phyloP scores from a whole-genome alignment of 2,888 invertebrate genomes.

The Metellina segmentata region DNA sequence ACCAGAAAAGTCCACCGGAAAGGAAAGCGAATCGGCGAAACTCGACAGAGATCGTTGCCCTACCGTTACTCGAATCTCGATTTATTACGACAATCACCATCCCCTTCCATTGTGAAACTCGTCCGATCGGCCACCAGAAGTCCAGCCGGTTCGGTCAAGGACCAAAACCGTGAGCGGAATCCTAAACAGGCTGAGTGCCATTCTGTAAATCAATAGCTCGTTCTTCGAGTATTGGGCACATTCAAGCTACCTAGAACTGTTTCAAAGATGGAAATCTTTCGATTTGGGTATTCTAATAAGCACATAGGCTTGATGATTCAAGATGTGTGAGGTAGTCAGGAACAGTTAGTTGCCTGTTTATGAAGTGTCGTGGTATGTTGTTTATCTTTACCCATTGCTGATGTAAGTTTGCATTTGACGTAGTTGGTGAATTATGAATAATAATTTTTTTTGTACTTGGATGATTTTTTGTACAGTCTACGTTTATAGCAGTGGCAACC shows the following conservation, averaged over 20 bases:
- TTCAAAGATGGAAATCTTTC: neutral
- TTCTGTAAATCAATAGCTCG: neutral
- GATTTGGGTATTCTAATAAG: neutral
- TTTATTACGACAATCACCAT: conserved; percentile 4
- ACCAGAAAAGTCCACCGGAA: neutral
- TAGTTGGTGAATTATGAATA: too few species aligned
- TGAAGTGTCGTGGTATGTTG: neutral
- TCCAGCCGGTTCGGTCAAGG: conserved; percentile 40
- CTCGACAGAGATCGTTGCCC: conserved; percentile 14
- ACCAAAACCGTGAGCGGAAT: neutral
- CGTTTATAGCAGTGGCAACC: too few species aligned
- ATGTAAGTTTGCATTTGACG: neutral
- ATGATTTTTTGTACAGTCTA: too few species aligned
- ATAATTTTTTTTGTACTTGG: too few species aligned
- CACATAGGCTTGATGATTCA: neutral
- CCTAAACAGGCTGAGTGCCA: neutral
- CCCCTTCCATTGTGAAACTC: neutral
- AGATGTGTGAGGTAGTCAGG: neutral
- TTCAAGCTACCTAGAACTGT: neutral
- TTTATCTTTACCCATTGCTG: neutral
- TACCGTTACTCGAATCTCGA: conserved; percentile 28
- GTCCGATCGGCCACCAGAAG: neutral
- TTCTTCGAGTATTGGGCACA: neutral
- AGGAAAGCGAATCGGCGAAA: neutral
- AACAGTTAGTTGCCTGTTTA: neutral